phyloP scores from a whole-genome alignment of 1,140 invertebrate genomes.

The Coelopa frigida region DNA sequence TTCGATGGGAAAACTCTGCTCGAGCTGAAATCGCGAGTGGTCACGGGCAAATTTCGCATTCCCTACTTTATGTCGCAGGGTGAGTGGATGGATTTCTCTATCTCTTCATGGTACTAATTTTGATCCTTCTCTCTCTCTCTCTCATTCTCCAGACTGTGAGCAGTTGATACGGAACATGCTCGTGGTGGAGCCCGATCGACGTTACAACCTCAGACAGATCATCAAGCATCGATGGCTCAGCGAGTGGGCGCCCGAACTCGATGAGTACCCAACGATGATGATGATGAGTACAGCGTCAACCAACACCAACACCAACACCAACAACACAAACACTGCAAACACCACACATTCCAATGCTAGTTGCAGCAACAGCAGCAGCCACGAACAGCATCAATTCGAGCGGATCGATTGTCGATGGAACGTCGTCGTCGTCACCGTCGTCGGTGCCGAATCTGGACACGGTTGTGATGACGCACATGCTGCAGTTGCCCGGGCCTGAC shows the following conservation, averaged over 20 bases:
- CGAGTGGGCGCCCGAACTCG: slow-evolving; percentile 30
- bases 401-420: slow-evolving; percentile 1
- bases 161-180: slow-evolving; percentile 89
- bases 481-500: slow-evolving; percentile 70
- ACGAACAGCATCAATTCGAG: too few relatives aligned
- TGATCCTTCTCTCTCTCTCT: slow-evolving; percentile 3
- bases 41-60: slow-evolving; percentile 89
- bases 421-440: slow-evolving; percentile 12
- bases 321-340: too few relatives aligned
- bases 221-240: slow-evolving; percentile 80
- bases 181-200: slow-evolving; percentile 76
- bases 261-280: slow-evolving; percentile 9
- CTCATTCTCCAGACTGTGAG: slow-evolving; percentile 69
- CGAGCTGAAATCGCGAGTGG: slow-evolving; percentile 79
- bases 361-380: slow-evolving; percentile 11
- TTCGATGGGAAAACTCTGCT: slow-evolving; percentile 92
- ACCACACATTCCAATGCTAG: slow-evolving; percentile 9
- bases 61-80: slow-evolving; percentile 97
- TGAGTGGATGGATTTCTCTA: slow-evolving; percentile 39
- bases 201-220: slow-evolving; percentile 77
- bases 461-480: slow-evolving; percentile 73
- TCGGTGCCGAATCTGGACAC: slow-evolving; percentile 32
- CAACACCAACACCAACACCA: too few relatives aligned
- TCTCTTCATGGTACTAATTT: neutral
- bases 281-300: neutral